These are phyloP conservation scores for Pterocles gutturalis DNA, from an alignment of 2,113 vertebrate genomes.

Conservation along the genomic window DNA sequence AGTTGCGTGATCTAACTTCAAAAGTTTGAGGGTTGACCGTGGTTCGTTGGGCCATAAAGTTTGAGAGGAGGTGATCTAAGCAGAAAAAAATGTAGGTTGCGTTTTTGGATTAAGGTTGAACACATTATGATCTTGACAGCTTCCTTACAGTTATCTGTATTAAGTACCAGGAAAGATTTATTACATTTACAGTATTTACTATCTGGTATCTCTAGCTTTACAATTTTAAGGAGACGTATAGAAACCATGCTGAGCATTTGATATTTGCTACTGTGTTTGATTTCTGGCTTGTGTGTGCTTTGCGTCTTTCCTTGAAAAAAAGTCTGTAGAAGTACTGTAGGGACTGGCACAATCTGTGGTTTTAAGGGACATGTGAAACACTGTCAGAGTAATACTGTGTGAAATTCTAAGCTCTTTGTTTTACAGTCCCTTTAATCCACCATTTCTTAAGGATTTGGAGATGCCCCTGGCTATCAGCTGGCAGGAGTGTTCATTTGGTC, in stretches of 20 bases:
- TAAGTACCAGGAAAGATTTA: not conserved
- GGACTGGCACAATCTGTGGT: not conserved
- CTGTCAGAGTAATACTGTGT: not conserved
- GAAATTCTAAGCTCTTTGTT: not conserved
- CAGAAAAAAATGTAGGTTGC: not conserved
- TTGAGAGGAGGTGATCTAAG: slow-evolving; percentile 30
- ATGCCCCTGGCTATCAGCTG: not conserved
- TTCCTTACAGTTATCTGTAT: not conserved
- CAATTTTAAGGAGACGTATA: not conserved
- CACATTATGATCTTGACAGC: not conserved
- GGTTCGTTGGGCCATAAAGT: not conserved
- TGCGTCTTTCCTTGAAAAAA: not conserved
- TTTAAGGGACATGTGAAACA: not conserved
- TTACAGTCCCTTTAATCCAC: not conserved
- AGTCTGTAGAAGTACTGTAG: not conserved
- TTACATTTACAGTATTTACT: not conserved
- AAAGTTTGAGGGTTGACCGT: not conserved
- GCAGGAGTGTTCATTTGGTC: not conserved
- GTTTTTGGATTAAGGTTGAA: not conserved
- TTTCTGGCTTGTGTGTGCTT: not conserved
- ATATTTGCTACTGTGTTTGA: not conserved
- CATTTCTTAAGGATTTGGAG: not conserved
- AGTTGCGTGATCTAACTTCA: not conserved
- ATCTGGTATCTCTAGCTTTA: not conserved
- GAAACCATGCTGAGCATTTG: not conserved